phyloP scores from a whole-genome alignment of 1,140 invertebrate genomes.

The Drosophila ironensis region DNA sequence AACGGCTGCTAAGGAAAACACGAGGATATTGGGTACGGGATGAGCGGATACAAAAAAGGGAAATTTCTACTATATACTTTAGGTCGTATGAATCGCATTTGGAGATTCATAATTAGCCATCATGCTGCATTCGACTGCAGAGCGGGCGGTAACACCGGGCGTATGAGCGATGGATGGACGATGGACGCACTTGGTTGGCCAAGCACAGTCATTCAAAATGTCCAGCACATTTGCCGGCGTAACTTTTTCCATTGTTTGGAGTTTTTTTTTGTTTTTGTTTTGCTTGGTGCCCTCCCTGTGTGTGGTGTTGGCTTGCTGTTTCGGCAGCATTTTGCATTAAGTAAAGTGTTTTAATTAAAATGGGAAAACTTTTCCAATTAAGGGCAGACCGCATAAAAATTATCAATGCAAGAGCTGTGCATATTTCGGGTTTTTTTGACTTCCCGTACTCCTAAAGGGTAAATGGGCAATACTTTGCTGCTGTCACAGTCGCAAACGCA shows the following conservation, averaged over 20 bases:
- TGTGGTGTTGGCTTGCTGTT: too few relatives aligned
- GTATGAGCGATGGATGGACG: constrained; percentile 54
- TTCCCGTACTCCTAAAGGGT: constrained; percentile 5
- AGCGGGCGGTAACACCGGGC: constrained; percentile 9
- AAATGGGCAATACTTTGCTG: constrained; percentile 4
- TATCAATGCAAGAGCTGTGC: constrained; percentile 53
- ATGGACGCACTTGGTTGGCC: constrained; percentile 27
- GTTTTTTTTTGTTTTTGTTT: constrained; percentile 29
- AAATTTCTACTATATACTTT: too few relatives aligned
- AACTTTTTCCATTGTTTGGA: constrained; percentile 60
- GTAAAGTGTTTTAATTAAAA: constrained; percentile 79
- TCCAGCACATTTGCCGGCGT: constrained; percentile 15
- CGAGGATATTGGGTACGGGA: background rate
- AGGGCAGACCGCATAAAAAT: constrained; percentile 57
- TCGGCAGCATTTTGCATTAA: constrained; percentile 72
- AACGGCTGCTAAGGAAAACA: background rate
- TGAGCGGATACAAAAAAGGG: too few relatives aligned
- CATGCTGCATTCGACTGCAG: too few relatives aligned
- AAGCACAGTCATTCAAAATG: constrained; percentile 43
- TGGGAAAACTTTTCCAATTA: constrained; percentile 79
- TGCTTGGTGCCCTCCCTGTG: too few relatives aligned
- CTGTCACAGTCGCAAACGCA: constrained; percentile 2
- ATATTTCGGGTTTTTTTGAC: constrained; percentile 16
- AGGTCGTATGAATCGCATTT: too few relatives aligned
- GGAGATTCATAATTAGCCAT: constrained; percentile 29